These are phyloP conservation scores for Prinia subflava DNA, from an alignment of 2,113 vertebrate species.

Conservation along the genomic window DNA sequence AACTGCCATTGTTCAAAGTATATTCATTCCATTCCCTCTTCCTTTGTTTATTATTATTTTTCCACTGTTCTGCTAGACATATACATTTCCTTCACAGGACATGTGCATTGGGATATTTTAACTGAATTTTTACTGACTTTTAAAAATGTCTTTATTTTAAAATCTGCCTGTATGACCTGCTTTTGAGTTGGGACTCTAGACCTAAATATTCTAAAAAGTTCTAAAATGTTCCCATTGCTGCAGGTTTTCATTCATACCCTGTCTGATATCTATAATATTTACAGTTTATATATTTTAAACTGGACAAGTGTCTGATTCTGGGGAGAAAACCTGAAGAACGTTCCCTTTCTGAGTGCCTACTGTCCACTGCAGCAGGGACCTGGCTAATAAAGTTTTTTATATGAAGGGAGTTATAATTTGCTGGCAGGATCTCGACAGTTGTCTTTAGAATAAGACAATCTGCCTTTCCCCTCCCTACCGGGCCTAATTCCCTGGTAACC, in stretches of 20 bases:
- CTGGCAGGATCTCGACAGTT: conserved; percentile 49
- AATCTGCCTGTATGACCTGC: background rate
- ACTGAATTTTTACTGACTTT: background rate
- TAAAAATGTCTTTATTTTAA: background rate
- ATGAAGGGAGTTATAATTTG: conserved; percentile 64
- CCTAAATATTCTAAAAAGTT: background rate
- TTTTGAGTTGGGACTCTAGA: background rate
- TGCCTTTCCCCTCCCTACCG: conserved; percentile 54
- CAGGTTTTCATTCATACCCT: background rate
- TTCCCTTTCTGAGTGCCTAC: background rate
- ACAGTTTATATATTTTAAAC: background rate
- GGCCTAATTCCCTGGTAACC: conserved; percentile 76
- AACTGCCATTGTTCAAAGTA: background rate
- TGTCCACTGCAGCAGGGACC: background rate
- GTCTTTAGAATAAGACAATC: conserved; percentile 67
- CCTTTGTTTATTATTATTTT: background rate
- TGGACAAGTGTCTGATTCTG: background rate
- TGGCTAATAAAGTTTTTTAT: conserved; percentile 61
- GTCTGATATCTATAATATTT: background rate
- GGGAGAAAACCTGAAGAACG: background rate
- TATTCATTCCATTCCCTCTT: background rate
- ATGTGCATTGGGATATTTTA: background rate
- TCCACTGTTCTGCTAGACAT: background rate
- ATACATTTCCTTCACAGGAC: background rate
- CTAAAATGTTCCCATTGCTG: background rate